phyloP scores from a whole-genome alignment of 92 coral and sea anemone genomes.

The Virgularia gustaviana region DNA sequence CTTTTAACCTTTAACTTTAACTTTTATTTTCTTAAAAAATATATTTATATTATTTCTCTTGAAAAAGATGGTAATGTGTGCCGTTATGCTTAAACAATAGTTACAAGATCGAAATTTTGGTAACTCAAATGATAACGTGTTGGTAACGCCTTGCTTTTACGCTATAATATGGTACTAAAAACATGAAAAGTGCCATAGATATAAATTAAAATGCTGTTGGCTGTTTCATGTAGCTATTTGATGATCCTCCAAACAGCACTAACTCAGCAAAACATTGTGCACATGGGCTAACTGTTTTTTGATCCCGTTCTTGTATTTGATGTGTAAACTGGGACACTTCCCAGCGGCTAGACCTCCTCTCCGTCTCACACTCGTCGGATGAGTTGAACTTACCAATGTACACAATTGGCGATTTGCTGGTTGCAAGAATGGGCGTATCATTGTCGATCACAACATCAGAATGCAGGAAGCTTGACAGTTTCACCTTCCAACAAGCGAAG shows the following conservation, averaged over 20 bases:
- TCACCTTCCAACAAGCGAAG: slow-evolving; percentile 7
- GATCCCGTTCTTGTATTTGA: neutral
- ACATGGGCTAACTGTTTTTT: no score
- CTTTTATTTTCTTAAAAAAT: no score
- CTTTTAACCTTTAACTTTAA: no score
- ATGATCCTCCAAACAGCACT: neutral
- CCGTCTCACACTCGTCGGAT: neutral
- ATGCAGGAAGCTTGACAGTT: neutral
- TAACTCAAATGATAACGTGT: no score
- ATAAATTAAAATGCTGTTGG: no score
- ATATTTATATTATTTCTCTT: no score
- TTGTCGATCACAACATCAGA: neutral
- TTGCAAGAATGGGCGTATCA: neutral
- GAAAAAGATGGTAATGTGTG: neutral
- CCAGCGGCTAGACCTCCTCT: neutral
- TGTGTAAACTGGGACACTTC: neutral
- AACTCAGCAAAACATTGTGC: neutral
- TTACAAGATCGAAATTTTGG: neutral
- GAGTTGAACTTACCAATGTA: neutral
- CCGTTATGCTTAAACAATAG: neutral
- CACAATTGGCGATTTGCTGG: neutral
- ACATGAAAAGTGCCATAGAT: no score
- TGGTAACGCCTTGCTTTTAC: no score
- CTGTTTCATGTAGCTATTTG: no score
- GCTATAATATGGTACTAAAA: no score